A percentile compares a stretch with the other conserved stretches of the same genome.
These are phyloP conservation scores for Allobates femoralis DNA, from an alignment of 2,797 vertebrate genomes.

Conservation along the genomic window DNA sequence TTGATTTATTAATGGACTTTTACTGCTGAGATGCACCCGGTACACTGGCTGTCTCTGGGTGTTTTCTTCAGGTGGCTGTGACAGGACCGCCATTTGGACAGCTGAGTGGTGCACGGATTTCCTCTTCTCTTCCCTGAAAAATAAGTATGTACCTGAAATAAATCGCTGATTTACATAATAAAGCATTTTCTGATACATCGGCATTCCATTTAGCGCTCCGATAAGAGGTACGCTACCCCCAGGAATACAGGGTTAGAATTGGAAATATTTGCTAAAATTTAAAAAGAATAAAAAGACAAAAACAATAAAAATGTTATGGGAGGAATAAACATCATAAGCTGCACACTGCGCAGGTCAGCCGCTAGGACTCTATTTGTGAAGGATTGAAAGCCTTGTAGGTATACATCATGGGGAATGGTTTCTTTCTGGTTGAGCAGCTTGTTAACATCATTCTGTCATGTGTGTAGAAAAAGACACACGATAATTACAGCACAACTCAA, in stretches of 20 bases:
- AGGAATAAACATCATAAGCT: conserved; percentile 27
- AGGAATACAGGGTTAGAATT: conserved; percentile 17
- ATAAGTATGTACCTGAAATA: neutral
- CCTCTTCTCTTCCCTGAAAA: neutral
- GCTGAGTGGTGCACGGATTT: no score
- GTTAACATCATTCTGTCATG: conserved; percentile 36
- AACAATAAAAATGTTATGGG: conserved; percentile 24
- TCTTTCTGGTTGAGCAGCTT: conserved; percentile 25
- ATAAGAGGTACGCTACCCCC: neutral
- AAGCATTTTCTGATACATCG: neutral
- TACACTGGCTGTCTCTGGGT: no score
- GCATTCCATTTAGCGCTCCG: neutral
- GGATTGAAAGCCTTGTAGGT: neutral
- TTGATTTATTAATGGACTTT: no score
- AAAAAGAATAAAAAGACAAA: neutral
- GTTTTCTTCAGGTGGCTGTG: no score
- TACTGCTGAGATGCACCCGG: no score
- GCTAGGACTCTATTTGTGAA: neutral
- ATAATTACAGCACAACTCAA: neutral
- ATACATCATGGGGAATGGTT: neutral
- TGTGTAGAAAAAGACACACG: conserved; percentile 15
- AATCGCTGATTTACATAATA: neutral
- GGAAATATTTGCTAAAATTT: conserved; percentile 4
- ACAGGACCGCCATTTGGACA: no score
- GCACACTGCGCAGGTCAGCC: conserved; percentile 1